Percentiles rank a stretch among this genome's conserved stretches.
phyloP scores from a whole-genome alignment of 1,140 invertebrate genomes.

The Drosophila rhopaloa region DNA sequence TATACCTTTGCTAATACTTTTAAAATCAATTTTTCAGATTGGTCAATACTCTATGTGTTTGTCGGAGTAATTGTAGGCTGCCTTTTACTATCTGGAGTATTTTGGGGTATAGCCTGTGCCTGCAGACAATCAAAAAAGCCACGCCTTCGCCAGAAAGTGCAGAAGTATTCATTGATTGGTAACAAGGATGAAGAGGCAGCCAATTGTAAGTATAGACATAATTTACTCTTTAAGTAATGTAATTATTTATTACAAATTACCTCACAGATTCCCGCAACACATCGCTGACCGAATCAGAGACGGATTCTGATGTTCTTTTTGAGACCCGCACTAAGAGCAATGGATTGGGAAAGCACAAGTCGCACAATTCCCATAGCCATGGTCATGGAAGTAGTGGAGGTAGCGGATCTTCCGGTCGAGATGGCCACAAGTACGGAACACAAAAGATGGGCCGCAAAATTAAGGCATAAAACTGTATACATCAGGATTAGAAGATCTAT shows the following conservation, averaged over 20 bases:
- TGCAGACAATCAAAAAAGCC: slow-evolving; percentile 87
- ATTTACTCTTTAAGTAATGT: not conserved
- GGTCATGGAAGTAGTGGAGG: slow-evolving; percentile 55
- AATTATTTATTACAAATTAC: not conserved
- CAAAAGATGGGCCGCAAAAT: slow-evolving; percentile 86
- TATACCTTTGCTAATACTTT: slow-evolving; percentile 18
- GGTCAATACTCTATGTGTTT: slow-evolving; percentile 95
- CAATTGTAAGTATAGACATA: slow-evolving; percentile 82
- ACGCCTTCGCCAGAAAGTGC: slow-evolving; percentile 84
- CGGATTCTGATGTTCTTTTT: slow-evolving; percentile 90
- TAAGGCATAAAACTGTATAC: slow-evolving; percentile 84
- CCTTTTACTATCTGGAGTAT: slow-evolving; percentile 87
- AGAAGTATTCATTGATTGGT: slow-evolving; percentile 88
- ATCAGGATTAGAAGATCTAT: slow-evolving; percentile 14
- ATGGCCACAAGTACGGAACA: slow-evolving; percentile 86
- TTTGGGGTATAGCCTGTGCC: slow-evolving; percentile 90
- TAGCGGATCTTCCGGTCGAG: slow-evolving; percentile 50
- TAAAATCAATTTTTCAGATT: slow-evolving; percentile 86
- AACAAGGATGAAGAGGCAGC: slow-evolving; percentile 86
- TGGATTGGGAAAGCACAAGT: slow-evolving; percentile 83
- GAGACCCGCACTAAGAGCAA: slow-evolving; percentile 87
- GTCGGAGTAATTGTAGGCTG: slow-evolving; percentile 89
- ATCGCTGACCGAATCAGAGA: slow-evolving; percentile 90
- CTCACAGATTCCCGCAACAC: slow-evolving; percentile 85
- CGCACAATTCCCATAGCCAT: slow-evolving; percentile 45